Evolutionary conservation across 2,888 invertebrate species (phyloP).

Genomic region (Andrena marginata): DNA sequence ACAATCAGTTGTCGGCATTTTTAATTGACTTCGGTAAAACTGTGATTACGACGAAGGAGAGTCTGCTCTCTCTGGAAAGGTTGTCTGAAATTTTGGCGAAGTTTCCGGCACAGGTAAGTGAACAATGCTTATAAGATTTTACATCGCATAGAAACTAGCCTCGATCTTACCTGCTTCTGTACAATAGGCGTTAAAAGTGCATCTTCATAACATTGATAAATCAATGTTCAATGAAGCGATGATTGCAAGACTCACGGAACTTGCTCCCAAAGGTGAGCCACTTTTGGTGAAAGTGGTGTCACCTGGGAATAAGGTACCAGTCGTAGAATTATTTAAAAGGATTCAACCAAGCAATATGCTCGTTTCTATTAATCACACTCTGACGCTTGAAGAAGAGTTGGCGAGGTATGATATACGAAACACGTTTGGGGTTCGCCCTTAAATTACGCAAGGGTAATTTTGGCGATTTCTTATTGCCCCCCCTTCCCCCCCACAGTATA

Average conservation of each 20-base stretch:
- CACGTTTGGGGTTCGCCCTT: no score
- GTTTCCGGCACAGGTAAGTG: conserved; percentile 84
- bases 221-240: conserved; percentile 84
- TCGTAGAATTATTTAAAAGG: conserved; percentile 90
- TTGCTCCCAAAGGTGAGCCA: conserved; percentile 87
- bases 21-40: conserved; percentile 87
- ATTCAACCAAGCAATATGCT: conserved; percentile 88
- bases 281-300: conserved; percentile 86
- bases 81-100: conserved; percentile 82
- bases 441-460: no score
- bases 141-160: not conserved
- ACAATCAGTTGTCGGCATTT: conserved; percentile 85
- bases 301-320: conserved; percentile 78
- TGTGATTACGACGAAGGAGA: conserved; percentile 83
- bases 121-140: conserved; percentile 3
- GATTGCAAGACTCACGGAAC: conserved; percentile 79
- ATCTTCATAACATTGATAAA: conserved; percentile 87
- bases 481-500: no score
- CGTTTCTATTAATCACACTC: conserved; percentile 90
- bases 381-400: conserved; percentile 88
- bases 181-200: conserved; percentile 84
- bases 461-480: no score
- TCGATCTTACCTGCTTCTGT: conserved; percentile 4
- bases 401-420: conserved; percentile 81
- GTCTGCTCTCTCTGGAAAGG: conserved; percentile 85